Evolutionary conservation across 2,797 vertebrate species (phyloP).

Genomic region (Tympanoctomys barrerae): DNA sequence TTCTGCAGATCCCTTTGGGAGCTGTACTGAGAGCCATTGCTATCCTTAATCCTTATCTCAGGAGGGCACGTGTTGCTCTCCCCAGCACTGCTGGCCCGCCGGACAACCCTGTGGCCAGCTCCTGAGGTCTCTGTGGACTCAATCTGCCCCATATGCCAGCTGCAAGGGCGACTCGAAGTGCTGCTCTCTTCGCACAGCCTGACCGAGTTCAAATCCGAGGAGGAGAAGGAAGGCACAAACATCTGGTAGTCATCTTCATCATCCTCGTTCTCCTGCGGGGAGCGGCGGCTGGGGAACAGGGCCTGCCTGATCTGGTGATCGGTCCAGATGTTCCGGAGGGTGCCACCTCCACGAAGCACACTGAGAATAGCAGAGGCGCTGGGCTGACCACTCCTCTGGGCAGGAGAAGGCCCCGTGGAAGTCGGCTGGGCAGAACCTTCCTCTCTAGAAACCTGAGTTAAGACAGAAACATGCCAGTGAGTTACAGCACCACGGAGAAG

Average conservation of each 20-base stretch:
- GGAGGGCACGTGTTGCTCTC: constrained; percentile 89
- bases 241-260: constrained; percentile 97
- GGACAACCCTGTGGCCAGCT: constrained; percentile 89
- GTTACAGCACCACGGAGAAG: not conserved
- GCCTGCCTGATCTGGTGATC: constrained; percentile 95
- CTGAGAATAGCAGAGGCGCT: constrained; percentile 82
- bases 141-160: constrained; percentile 94
- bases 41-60: constrained; percentile 80
- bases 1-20: constrained; percentile 80
- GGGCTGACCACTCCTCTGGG: constrained; percentile 87
- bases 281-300: constrained; percentile 94
- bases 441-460: constrained; percentile 92
- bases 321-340: constrained; percentile 94
- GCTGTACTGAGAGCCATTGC: constrained; percentile 59
- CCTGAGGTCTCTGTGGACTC: constrained; percentile 82
- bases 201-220: constrained; percentile 87
- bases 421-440: constrained; percentile 87
- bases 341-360: constrained; percentile 87
- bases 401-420: constrained; percentile 86
- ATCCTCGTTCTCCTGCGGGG: constrained; percentile 93
- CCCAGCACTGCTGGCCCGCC: constrained; percentile 96
- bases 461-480: constrained; percentile 51
- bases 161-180: constrained; percentile 93
- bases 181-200: constrained; percentile 85
- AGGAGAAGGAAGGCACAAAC: constrained; percentile 94